A percentile compares a stretch with the other conserved stretches of the same genome.
Conservation (phyloP, 2,888 invertebrate species). For the Phortica magna region DNA sequence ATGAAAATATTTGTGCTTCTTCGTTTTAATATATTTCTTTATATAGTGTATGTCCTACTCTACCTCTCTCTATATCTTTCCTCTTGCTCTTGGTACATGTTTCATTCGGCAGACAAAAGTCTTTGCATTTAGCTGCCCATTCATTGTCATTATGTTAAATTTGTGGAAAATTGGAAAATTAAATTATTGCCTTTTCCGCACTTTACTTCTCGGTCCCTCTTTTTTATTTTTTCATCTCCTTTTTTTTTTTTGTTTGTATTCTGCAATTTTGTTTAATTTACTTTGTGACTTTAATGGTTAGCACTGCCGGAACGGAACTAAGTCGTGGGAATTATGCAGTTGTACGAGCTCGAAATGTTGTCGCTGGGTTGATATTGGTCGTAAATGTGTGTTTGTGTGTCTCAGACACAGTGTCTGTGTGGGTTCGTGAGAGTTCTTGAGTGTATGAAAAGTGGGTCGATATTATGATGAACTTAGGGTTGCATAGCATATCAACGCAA, state of each 20-base stretch:
- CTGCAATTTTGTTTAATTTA: background rate
- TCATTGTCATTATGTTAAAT: slow-evolving; percentile 37
- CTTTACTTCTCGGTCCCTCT: background rate
- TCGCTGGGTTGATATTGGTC: background rate
- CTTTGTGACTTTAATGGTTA: slow-evolving; percentile 10
- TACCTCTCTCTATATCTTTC: slow-evolving; percentile 11
- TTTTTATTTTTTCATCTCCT: background rate
- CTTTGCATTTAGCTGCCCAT: slow-evolving; percentile 35
- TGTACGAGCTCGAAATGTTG: too few species aligned
- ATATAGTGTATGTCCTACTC: slow-evolving; percentile 1
- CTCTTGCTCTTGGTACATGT: background rate
- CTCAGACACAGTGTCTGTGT: slow-evolving; percentile 38
- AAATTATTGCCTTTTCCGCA: slow-evolving; percentile 19
- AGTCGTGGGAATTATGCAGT: slow-evolving; percentile 4
- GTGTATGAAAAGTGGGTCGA: slow-evolving; percentile 10
- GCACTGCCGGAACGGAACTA: slow-evolving; percentile 2
- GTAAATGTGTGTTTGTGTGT: background rate
- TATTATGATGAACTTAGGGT: too few species aligned
- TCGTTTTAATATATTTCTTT: background rate
- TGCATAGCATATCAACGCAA: too few species aligned
- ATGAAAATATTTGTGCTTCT: slow-evolving; percentile 47
- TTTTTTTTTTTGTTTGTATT: background rate
- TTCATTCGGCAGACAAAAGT: slow-evolving; percentile 47
- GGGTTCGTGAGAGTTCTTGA: slow-evolving; percentile 37
- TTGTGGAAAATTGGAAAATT: slow-evolving; percentile 37